Conservation (phyloP, 2,888 invertebrate genomes). For the Idaea biselata region DNA sequence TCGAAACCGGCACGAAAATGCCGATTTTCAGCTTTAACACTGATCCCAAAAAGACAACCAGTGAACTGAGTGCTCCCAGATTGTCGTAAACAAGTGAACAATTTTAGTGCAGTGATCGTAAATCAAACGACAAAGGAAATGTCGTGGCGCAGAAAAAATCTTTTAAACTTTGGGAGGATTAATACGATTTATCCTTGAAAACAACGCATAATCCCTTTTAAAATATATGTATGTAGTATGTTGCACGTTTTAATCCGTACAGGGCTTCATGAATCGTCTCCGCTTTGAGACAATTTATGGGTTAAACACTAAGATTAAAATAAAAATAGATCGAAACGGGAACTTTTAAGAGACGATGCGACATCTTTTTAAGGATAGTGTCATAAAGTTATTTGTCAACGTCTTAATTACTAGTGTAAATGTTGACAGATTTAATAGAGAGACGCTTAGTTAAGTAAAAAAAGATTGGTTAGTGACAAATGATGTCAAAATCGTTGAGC, state of each 20-base stretch:
- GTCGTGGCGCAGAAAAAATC: constrained; percentile 48
- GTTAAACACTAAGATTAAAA: constrained; percentile 48
- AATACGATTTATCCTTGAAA: constrained; percentile 56
- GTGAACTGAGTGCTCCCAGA: constrained; percentile 42
- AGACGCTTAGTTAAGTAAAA: constrained; percentile 49
- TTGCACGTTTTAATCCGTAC: constrained; percentile 51
- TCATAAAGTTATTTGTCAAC: constrained; percentile 72
- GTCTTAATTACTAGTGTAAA: constrained; percentile 66
- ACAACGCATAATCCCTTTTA: constrained; percentile 51
- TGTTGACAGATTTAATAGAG: constrained; percentile 66
- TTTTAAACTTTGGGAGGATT: constrained; percentile 58
- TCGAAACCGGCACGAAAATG: constrained; percentile 47
- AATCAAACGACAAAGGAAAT: constrained; percentile 43
- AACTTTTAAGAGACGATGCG: constrained; percentile 58
- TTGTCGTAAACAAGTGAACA: constrained; percentile 49
- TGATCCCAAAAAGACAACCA: constrained; percentile 36
- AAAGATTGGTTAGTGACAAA: constrained; percentile 53
- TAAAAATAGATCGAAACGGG: constrained; percentile 61
- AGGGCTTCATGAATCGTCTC: constrained; percentile 40
- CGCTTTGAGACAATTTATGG: constrained; percentile 50
- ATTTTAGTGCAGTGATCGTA: constrained; percentile 41
- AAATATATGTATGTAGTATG: constrained; percentile 57
- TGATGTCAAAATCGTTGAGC: constrained; percentile 36
- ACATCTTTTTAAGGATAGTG: constrained; percentile 62
- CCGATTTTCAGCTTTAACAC: constrained; percentile 41